Percentiles rank a stretch among this genome's conserved stretches.
Conservation (phyloP, 2,113 vertebrate genomes). For the Geococcyx californianus region DNA sequence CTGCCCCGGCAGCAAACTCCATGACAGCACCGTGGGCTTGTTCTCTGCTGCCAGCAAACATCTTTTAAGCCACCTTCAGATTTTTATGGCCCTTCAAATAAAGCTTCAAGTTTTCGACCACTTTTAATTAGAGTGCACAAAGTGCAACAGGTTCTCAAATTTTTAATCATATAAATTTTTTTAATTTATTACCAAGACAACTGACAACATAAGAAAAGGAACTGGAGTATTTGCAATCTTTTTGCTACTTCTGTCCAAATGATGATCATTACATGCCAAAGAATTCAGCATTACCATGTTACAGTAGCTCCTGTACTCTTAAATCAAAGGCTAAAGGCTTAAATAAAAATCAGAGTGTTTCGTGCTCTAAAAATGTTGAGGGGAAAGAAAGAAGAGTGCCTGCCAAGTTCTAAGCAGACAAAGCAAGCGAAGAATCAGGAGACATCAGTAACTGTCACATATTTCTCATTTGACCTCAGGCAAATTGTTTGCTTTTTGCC, state of each 20-base stretch:
- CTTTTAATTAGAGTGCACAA: background rate
- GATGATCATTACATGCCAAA: background rate
- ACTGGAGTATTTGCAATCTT: slow-evolving; percentile 16
- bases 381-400: background rate
- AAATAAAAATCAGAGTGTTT: background rate
- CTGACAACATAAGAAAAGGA: slow-evolving; percentile 9
- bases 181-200: slow-evolving; percentile 24
- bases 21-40: fast-evolving
- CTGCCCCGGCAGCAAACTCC: slow-evolving; percentile 6
- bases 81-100: background rate
- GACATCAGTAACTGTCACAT: background rate
- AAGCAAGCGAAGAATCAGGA: background rate
- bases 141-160: background rate
- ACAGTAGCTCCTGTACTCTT: background rate
- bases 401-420: background rate
- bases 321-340: slow-evolving; percentile 29
- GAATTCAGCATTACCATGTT: background rate
- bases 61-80: background rate
- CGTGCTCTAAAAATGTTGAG: background rate
- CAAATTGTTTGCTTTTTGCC: slow-evolving; percentile 13
- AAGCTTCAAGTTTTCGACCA: background rate
- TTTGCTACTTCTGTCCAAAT: background rate
- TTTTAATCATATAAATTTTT: slow-evolving; percentile 5
- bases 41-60: background rate
- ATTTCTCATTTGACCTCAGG: background rate